Evolutionary conservation across 2,888 invertebrate species (phyloP).

Genomic region (Trissonchulus latispiculum): DNA sequence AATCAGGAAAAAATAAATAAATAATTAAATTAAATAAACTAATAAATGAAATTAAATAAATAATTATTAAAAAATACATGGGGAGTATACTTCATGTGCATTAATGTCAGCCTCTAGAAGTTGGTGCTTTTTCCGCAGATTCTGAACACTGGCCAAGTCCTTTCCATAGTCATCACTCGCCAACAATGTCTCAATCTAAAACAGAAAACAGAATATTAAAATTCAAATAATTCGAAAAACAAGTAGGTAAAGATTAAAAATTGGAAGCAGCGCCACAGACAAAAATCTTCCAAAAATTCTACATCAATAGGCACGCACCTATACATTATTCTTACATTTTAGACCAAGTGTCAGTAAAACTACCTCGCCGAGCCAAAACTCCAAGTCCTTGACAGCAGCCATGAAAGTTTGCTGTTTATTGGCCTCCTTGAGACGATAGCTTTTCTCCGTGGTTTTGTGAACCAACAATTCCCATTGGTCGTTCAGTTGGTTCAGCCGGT

Average conservation of each 20-base stretch:
- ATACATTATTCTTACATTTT: too few relatives aligned
- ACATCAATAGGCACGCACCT: too few relatives aligned
- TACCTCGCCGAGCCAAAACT: slow-evolving; percentile 99
- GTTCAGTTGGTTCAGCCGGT: slow-evolving; percentile 46
- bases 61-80: too few relatives aligned
- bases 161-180: slow-evolving; percentile 95
- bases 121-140: slow-evolving; percentile 95
- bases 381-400: slow-evolving; percentile 96
- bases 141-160: slow-evolving; percentile 94
- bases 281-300: too few relatives aligned
- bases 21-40: too few relatives aligned
- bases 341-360: too few relatives aligned
- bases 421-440: slow-evolving; percentile 92
- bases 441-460: slow-evolving; percentile 95
- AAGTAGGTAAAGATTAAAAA: too few relatives aligned
- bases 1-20: too few relatives aligned
- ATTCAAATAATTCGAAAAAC: too few relatives aligned
- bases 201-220: too few relatives aligned
- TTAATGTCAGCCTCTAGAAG: slow-evolving; percentile 94
- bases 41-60: too few relatives aligned
- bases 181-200: slow-evolving; percentile 65
- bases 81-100: slow-evolving; percentile 80
- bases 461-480: slow-evolving; percentile 78
- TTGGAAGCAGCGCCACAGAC: too few relatives aligned
- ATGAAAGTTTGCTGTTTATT: slow-evolving; percentile 98